Conservation (phyloP, 2,797 vertebrate genomes). For the Synaphobranchus kaupii region DNA sequence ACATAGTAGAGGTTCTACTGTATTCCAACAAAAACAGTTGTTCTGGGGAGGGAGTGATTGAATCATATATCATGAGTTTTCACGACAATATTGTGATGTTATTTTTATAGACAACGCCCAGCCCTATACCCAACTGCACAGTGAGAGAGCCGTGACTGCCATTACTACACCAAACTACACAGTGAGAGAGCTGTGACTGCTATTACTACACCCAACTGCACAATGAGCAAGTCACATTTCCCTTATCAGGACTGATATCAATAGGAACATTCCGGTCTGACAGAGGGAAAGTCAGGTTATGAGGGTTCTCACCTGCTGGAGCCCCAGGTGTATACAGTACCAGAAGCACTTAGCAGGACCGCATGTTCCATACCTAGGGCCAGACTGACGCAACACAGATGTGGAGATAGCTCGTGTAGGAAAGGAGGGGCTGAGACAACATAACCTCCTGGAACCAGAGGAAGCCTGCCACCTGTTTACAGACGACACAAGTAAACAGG, state of each 20-base stretch:
- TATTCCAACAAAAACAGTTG: too few species aligned
- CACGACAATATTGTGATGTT: too few species aligned
- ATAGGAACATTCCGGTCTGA: not conserved
- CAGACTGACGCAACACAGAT: constrained; percentile 71
- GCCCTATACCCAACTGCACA: not conserved
- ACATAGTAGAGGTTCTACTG: too few species aligned
- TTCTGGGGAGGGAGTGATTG: too few species aligned
- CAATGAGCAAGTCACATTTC: not conserved
- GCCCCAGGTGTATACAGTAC: constrained; percentile 83
- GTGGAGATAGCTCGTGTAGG: constrained; percentile 65
- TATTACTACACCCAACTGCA: not conserved
- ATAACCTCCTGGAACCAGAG: constrained; percentile 80
- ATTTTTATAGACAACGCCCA: too few species aligned
- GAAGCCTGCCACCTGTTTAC: constrained; percentile 64
- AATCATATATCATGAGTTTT: too few species aligned
- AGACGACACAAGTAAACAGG: not conserved
- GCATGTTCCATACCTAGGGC: constrained; percentile 81
- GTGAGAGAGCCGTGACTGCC: too few species aligned
- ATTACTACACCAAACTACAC: not conserved
- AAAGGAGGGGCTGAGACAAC: constrained; percentile 72
- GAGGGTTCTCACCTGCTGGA: constrained; percentile 76
- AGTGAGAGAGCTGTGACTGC: not conserved
- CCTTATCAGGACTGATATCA: too few species aligned
- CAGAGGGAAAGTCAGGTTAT: not conserved
- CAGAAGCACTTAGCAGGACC: constrained; percentile 71